Percentiles rank a stretch among this genome's conserved stretches.
phyloP scores from a whole-genome alignment of 1,140 invertebrate genomes.

The Zaprionus tsacasi region DNA sequence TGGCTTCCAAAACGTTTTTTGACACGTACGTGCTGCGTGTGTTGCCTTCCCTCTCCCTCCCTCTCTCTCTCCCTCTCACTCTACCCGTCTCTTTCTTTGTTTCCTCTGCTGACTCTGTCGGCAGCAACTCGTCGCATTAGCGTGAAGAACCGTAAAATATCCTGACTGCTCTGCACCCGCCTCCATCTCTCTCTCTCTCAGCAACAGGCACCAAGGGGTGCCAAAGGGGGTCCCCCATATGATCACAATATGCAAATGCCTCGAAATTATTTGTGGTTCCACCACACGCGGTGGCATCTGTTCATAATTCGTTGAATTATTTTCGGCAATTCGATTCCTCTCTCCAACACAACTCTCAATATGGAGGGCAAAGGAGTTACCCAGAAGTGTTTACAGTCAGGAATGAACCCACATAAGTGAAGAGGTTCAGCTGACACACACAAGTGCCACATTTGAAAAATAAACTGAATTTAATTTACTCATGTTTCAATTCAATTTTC shows the following conservation, averaged over 20 bases:
- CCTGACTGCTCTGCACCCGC: background rate
- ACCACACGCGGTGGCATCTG: slow-evolving; percentile 27
- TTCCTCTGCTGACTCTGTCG: background rate
- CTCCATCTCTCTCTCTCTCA: background rate
- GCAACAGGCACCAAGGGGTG: slow-evolving; percentile 33
- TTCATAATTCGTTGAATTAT: slow-evolving; percentile 41
- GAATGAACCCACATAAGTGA: background rate
- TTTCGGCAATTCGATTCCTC: slow-evolving; percentile 43
- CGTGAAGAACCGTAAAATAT: slow-evolving; percentile 1
- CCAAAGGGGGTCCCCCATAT: background rate
- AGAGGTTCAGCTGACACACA: background rate
- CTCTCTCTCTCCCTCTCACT: background rate
- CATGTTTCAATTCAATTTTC: too few relatives aligned
- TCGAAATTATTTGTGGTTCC: slow-evolving; percentile 33
- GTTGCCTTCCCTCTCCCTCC: background rate
- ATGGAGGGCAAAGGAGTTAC: background rate
- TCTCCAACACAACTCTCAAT: slow-evolving; percentile 9
- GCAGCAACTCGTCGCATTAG: slow-evolving; percentile 6
- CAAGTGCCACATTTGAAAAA: background rate
- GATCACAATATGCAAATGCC: slow-evolving; percentile 45
- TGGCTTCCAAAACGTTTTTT: slow-evolving; percentile 56
- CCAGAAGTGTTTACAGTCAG: background rate
- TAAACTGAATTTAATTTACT: background rate
- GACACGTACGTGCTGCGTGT: slow-evolving; percentile 52
- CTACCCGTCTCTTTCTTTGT: background rate